Evolutionary conservation across 2,888 invertebrate species (phyloP).

Genomic region (Alitta virens): DNA sequence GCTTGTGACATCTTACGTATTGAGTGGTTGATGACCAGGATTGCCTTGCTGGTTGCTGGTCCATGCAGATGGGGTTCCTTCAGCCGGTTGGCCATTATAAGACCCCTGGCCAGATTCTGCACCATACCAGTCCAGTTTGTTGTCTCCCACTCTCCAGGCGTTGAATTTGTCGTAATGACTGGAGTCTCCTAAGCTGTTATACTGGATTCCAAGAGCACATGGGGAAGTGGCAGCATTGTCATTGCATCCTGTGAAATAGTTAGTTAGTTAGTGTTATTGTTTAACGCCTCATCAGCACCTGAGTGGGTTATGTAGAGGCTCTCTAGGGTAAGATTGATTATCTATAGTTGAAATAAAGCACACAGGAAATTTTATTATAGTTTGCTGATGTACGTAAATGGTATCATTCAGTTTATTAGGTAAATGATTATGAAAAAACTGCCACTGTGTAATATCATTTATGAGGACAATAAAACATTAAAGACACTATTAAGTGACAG

Average conservation of each 20-base stretch:
- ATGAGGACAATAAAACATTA: no score
- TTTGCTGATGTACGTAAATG: no score
- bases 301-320: no score
- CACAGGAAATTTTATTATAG: no score
- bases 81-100: constrained; percentile 33
- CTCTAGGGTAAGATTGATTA: no score
- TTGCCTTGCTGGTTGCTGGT: constrained; percentile 32
- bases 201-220: constrained; percentile 43
- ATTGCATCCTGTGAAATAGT: constrained; percentile 29
- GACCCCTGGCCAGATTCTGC: constrained; percentile 34
- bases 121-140: constrained; percentile 41
- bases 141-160: constrained; percentile 43
- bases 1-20: neutral
- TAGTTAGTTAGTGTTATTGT: no score
- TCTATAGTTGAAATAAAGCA: no score
- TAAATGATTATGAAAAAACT: neutral
- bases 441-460: no score
- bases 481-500: no score
- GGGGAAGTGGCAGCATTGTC: constrained; percentile 25
- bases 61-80: constrained; percentile 50
- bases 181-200: constrained; percentile 27
- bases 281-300: no score
- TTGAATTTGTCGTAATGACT: constrained; percentile 30
- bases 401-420: neutral
- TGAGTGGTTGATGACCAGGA: neutral